Evolutionary conservation across 2,888 invertebrate species (phyloP), one percentile per base, ranked within the genome.

Genomic region (Nysson spinosus): DNA sequence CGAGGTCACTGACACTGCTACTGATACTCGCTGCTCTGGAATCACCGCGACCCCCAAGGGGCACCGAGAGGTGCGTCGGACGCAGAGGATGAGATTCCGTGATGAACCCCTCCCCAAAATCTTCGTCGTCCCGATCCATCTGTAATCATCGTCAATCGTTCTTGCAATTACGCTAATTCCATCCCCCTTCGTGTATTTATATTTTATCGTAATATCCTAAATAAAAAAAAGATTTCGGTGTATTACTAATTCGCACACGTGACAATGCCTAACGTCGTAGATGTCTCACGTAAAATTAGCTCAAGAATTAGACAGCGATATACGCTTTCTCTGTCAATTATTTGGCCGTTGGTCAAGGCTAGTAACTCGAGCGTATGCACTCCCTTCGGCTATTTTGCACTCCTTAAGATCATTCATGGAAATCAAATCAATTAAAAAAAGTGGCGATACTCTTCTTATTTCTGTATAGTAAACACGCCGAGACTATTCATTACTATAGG

Each of bases 1-100:
- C 90, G 80, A 90, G 83, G 77, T 90, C 90, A 75, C 89, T 90
- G 63, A 90, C 88, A 75, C 88, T 89, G 69, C 90, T 90, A 19
- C 90, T 90, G 69, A 90, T 88, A 73, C 90, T 90, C 1, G 87
- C 84, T 35, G 88, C 88, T 49, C 89, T 80, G 14, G 86, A 87
- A 9, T 85, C 81, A 17, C 82, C 65, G 32, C 82, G 81, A 14
- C 80, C 83, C 4, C 78, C 79, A 40, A 78, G 62, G 3, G 90
- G 90, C 4, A 89, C 87, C 55, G 88, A 87, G 30, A 91, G 83
- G 35, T 88, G 85, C 4, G 89, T 88, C 32, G 89, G 88, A 51
- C 89, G 87, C 57, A 90, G 79, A 20, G 89, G 90, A 75, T 90
- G 90, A 60, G 90, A 90, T 60, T 90, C 89, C 42, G 89, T 87